Base-by-base conservation (phyloP, 2,113 vertebrate species). In the Eidolon helvum region DNA sequence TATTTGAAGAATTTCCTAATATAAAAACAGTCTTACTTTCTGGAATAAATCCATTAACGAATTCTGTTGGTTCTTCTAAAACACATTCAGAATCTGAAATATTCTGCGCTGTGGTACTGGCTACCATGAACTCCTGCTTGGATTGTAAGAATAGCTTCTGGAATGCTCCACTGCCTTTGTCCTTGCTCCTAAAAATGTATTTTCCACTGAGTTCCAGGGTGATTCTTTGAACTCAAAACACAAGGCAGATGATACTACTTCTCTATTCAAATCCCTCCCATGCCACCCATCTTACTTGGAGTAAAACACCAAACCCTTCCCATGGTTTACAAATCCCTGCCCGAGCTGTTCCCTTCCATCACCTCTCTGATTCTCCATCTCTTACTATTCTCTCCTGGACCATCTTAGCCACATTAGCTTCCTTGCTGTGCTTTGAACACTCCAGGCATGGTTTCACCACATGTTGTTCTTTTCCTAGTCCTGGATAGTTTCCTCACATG, bases 11-110 rank as follows among this genome's bases (percentile, higher is more conserved):
- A 40, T 95, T 79, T 57, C 48, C 33, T 84, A 38, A 40, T 63
- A 83, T 38, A 45, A 69, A 79, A 15, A 75, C 9, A 43, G 18
- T 55, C 43, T 69, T 48, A 55, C 24, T 57, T 87, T 72, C 63
- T 59, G 28, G 10, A 90, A 83, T 77, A 83, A 90, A 82, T 22
- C 28, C 15, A 61, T 40, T 7, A 85, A 89, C 28, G 48, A 92
- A 21, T 89, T n/a, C 3, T 38, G 8, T 79, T 57, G 18, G 18
- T 53, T 61, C 53, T 53, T 63, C 43, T 14, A 48, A 89, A 40
- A 57, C 16, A 16, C 1, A 26, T 61, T 12, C 6, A 53, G 68
- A 35, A 28, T 66, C 22, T 59, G 53, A 40, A n/a, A 28, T 43
- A 19, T 22, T 82, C 30, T 75, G 40, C 12, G 16, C 26, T 16